Evolutionary conservation across 2,888 invertebrate genomes (phyloP), one percentile per base, ranked within the genome.

Genomic region (Eupithecia tripunctaria): DNA sequence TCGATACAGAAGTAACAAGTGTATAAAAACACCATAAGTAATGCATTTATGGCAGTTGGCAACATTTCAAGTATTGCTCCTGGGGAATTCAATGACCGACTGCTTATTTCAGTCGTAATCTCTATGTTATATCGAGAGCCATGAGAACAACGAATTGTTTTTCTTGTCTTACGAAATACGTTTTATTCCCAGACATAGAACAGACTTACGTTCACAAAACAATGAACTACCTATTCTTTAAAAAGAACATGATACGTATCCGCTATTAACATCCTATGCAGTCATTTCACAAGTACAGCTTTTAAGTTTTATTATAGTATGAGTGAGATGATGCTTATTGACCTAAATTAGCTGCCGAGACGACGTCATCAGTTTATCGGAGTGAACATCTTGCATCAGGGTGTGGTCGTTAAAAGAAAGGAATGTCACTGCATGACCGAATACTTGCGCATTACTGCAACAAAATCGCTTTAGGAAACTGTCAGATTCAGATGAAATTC

Each of bases 271-370:
- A 36, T 32, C 7, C 15, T 21, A 36, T 64, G 21, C 21, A 38
- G n/a, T 21, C 12, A 56, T 56, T 38, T 21, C 38, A 36, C 25
- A 38, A 41, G 64, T 65, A 67, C 71, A 65, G 73, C 86, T 86
- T 86, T 84, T 89, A 87, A 29, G 29, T 63, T 88, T 90, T 91
- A 89, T 91, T 91, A 92, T 90, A 85, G 84, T 84, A 70, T 80
- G 81, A 70, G 71, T 81, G 85, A 86, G 88, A 88, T 10, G 21
- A 86, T 89, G 72, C 72, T 76, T 74, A 89, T 88, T 94, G 93
- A 93, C 93, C 94, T 86, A 90, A 92, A 93, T 93, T 89, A 70
- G 84, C 80, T 82, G 86, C 87, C 89, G 36, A 36, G 36, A 36
- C 36, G 87, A 82, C 92, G 92, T 92, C 91, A 92, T 91, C 89